Conservation (phyloP, 2,888 invertebrate species). For the Ophion obscuratus region DNA sequence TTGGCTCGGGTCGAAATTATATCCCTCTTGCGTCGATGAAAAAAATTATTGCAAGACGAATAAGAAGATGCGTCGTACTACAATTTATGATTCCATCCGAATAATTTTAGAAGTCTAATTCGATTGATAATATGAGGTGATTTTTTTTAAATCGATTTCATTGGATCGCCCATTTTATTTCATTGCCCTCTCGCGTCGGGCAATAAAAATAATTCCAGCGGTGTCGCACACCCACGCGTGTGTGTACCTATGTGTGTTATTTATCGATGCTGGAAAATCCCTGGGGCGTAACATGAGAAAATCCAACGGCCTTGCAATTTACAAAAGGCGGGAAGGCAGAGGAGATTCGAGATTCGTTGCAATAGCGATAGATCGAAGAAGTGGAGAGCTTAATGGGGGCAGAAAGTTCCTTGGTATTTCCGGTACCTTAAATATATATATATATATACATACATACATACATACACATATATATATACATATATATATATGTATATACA, state of each 20-base stretch:
- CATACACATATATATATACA: no score
- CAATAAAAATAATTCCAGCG: conserved; percentile 49
- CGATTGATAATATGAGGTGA: neutral
- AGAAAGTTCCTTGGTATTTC: conserved; percentile 46
- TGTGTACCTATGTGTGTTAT: conserved; percentile 35
- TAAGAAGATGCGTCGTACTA: no score
- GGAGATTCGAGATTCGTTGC: conserved; percentile 56
- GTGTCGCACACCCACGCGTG: neutral
- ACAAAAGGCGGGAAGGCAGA: conserved; percentile 13
- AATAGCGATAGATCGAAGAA: conserved; percentile 65
- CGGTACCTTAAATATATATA: conserved; percentile 31
- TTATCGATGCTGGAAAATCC: conserved; percentile 55
- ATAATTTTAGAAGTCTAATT: neutral
- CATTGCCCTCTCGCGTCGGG: conserved; percentile 28
- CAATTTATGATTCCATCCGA: neutral
- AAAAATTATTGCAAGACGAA: no score
- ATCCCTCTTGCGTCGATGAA: no score
- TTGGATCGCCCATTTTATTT: neutral
- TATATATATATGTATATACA: neutral
- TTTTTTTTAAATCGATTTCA: conserved; percentile 1
- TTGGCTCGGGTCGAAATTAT: no score
- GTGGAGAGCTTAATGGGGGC: conserved; percentile 61
- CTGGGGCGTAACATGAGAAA: conserved; percentile 42
- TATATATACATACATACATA: conserved; percentile 9
- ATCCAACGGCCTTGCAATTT: conserved; percentile 36